Base-by-base conservation (phyloP, 2,113 vertebrate species). In the Cyanocitta stelleri region DNA sequence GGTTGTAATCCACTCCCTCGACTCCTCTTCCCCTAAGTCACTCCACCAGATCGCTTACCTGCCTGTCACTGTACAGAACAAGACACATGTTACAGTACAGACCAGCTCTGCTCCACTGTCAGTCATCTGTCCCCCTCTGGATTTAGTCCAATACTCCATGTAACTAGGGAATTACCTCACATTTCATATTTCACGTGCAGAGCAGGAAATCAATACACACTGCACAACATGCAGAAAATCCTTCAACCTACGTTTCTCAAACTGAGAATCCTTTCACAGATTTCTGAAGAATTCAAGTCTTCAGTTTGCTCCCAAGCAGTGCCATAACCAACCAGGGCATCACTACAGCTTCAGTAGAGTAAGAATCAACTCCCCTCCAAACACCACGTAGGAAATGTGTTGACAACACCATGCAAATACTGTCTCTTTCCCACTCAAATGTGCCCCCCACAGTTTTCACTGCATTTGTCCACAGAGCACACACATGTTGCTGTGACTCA, bases 381-480 rank as follows among this genome's bases (percentile, higher is more conserved):
- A 61, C 1, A 4, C n/a, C 74, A 48, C 0, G 0, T 0, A 32
- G n/a, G 43, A 89, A 78, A 66, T 0, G 4, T 0, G 0, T 3
- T 69, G n/a, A 64, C 1, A 1, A 0, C 12, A 56, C 9, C 56
- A 59, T 5, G 17, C 7, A 54, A 79, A 72, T 27, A 43, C 5
- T 4, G 0, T 35, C 46, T 44, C 44, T 56, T 79, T 64, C 72
- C 41, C 41, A 62, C 29, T 18, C n/a, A 54, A 24, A 91, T 13
- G 26, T 21, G 32, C n/a, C 52, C 41, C 37, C 51, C 41, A 13
- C 7, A 29, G 44, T 35, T 90, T 22, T 54, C 49, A 41, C 64
- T 86, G 29, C 46, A 32, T 29, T 68, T 43, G 30, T 44, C 49
- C 29, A 61, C 39, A 79, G 26, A 72, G 64, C 59, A 23, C 35